Base-by-base conservation (phyloP, 2,888 invertebrate species). In the Allophyes oxyacanthae region DNA sequence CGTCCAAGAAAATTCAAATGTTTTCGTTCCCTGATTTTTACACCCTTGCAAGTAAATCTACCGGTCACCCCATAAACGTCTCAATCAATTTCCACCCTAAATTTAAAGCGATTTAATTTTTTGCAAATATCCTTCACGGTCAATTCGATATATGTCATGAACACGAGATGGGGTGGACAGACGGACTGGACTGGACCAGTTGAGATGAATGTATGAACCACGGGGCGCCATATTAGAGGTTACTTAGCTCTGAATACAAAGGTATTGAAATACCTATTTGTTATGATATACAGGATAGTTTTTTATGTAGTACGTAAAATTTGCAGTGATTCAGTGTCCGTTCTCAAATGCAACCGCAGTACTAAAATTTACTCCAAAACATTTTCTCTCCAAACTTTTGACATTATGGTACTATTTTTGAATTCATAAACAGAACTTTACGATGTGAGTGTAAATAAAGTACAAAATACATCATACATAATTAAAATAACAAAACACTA, bases 81-180 rank as follows among this genome's bases (percentile, higher is more conserved):
- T 64, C 54, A 48, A 66, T 61, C 66, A 77, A 77, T 77, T 71
- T 62, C 14, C 58, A 45, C 52, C 72, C 53, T 49, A 38, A 55
- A 38, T 74, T 70, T 58, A 64, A 58, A 71, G 11, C 38, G 33
- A 58, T 75, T 75, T 64, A 59, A 58, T 77, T 57, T 66, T 65
- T 63, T 46, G 49, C 60, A 66, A 66, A 63, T 66, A 55, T 59
- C 56, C 67, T 37, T 66, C 37, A 40, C 71, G 75, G 75, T 70
- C 75, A 74, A 55, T 61, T 34, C 49, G 48, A 63, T 61, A 48
- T 34, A 50, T 42, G 77, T 74, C 74, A 67, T 20, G 14, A 33
- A 49, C 75, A 77, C 41, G 34, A 10, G 11, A 30, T 15, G 32
- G 56, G 73, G 64, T 41, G 55, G 34, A 32, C 37, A 20, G 36